Evolutionary conservation across 2,113 vertebrate species (phyloP), one percentile per base, ranked within the genome.

Genomic region (Heterotis niloticus): DNA sequence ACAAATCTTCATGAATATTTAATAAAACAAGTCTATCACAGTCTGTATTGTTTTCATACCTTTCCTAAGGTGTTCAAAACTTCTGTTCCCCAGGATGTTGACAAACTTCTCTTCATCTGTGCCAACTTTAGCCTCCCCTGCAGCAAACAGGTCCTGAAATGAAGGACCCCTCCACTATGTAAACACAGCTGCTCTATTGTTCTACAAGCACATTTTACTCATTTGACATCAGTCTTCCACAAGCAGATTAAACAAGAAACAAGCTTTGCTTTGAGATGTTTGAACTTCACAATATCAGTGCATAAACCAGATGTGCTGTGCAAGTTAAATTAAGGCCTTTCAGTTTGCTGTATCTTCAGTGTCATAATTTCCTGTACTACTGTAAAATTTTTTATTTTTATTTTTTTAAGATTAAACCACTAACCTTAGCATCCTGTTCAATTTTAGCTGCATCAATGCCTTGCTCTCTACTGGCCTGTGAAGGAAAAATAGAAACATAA

Each of bases 101-200:
- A 98, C 94, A 78, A 99, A 96, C 84, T 93, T 96, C 12, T 98
- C 96, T 89, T 99, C 96, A 76, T 99, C 96, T 0, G 96, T 98
- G 83, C 97, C 97, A 88, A 94, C 94, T 82, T 96, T 98, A 59
- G 93, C 90, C 75, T 96, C 94, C 20, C 98, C 96, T 29, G 98
- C 97, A 80, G 92, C 91, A 67, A 93, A 97, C 86, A 99, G 85
- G 64, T 92, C 92, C 98, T 99, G 90, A n/a, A 14, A 52, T 7
- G 64, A 34, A 79, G 84, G 4, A 75, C 14, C 73, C 34, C 34
- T 4, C 7, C n/a, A n/a, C 34, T 44, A 65, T n/a, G n/a, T 23
- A 1, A 65, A n/a, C 76, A 78, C 75, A 67, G n/a, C 64, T 74
- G 73, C 66, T 1, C 72, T 44, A 72, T 29, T 5, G 18, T 60